These are phyloP conservation scores for Lepilemur ruficaudatus DNA, from an alignment of 2,797 vertebrate species.

Conservation along the genomic window DNA sequence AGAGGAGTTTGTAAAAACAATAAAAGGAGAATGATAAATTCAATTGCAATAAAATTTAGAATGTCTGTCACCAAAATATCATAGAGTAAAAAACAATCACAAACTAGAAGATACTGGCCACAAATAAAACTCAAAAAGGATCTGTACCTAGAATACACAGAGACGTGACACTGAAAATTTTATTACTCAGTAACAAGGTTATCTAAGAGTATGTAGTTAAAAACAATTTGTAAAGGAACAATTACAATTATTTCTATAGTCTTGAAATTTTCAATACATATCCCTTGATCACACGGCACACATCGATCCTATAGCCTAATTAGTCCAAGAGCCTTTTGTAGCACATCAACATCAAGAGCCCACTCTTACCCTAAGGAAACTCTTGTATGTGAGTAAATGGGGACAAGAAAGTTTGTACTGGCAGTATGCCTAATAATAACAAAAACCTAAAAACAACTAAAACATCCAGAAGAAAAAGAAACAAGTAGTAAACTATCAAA, in stretches of 20 bases:
- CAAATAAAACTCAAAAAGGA: slow-evolving; percentile 3
- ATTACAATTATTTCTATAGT: not conserved
- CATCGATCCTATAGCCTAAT: not conserved
- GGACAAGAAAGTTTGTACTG: not conserved
- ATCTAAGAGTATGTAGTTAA: not conserved
- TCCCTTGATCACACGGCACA: not conserved
- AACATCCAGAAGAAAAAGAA: not conserved
- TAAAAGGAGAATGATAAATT: not conserved
- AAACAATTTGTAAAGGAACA: not conserved
- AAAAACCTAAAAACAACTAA: not conserved
- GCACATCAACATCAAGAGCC: not conserved
- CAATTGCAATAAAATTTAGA: not conserved
- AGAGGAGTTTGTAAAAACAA: not conserved
- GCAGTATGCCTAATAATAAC: not conserved
- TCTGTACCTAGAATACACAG: not conserved
- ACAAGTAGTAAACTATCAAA: not conserved
- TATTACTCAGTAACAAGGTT: not conserved
- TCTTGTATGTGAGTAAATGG: not conserved
- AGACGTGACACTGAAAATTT: not conserved
- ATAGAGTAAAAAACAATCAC: not conserved
- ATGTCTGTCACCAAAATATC: not conserved
- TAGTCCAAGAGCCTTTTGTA: not conserved
- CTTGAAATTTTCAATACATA: not conserved
- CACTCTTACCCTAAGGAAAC: not conserved
- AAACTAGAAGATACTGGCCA: not conserved